Base-by-base conservation (phyloP, 2,797 vertebrate genomes). In the Linurgus olivaceus region DNA sequence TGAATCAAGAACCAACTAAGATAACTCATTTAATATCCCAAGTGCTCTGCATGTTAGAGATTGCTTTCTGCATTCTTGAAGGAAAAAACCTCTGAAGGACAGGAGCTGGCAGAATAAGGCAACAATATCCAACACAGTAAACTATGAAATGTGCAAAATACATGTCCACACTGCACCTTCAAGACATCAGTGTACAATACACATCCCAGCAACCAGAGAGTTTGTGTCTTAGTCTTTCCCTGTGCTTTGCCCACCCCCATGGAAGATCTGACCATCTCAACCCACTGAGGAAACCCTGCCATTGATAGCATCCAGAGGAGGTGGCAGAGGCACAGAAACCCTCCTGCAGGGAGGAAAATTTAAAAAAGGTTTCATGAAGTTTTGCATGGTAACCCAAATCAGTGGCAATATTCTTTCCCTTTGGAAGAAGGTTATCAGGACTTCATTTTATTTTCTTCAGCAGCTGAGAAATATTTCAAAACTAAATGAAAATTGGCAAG, bases 271-370 rank as follows among this genome's bases (percentile, higher is more conserved):
- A 72, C 17, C 20, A 14, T n/a, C 57, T 47, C 68, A 17, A 11
- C 4, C 4, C n/a, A 11, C 10, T 9, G 21, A 59, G 21, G 42
- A 59, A 68, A 29, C 21, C 11, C 21, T 54, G 50, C 13, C 63
- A 37, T 0, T 17, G 20, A 11, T 67, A 82, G 7, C 29, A 35
- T 0, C 0, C 1, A 3, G n/a, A 74, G 7, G 2, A 19, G 1
- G 20, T 21, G 37, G 48, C 6, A 3, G 55, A 77, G 29, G 9
- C 66, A 61, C 8, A n/a, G 17, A 74, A 78, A 74, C 6, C 13
- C 29, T 40, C 35, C 35, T 16, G 26, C 4, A 0, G 13, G 71
- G 23, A 31, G 29, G 4, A 7, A 54, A 28, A 82, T 55, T 61
- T 29, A 21, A 65, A 93, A 93, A 42, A 82, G 10, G 6, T 57